These are phyloP conservation scores for Phalanger gymnotis DNA, from an alignment of 2,797 vertebrate genomes.

Conservation along the genomic window DNA sequence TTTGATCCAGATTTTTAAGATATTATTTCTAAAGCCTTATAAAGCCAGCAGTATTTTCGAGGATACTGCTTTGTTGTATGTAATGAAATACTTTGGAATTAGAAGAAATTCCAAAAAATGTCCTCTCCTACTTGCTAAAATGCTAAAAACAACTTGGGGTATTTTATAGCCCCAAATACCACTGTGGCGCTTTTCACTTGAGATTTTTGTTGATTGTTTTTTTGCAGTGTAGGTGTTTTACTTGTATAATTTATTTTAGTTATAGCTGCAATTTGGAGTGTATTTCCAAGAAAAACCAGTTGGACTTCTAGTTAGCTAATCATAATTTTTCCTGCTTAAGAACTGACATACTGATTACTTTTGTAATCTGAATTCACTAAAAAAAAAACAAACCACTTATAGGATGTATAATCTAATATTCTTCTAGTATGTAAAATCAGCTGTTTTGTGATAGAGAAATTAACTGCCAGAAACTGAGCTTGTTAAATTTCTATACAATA, in stretches of 20 bases:
- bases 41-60: constrained; percentile 29
- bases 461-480: neutral
- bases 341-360: neutral
- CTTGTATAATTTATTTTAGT: neutral
- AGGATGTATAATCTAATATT: neutral
- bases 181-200: neutral
- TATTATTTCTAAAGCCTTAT: neutral
- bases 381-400: neutral
- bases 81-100: constrained; percentile 9
- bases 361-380: neutral
- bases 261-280: neutral
- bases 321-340: neutral
- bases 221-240: neutral
- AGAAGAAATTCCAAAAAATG: constrained; percentile 5
- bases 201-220: neutral
- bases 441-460: neutral
- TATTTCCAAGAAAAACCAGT: neutral
- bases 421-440: neutral
- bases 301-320: neutral
- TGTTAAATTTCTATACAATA: neutral
- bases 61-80: neutral
- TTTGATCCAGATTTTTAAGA: neutral
- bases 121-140: constrained; percentile 17
- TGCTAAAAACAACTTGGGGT: constrained; percentile 22
- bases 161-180: constrained; percentile 1